phyloP scores from a whole-genome alignment of 2,113 vertebrate species.

The Ictalurus punctatus region DNA sequence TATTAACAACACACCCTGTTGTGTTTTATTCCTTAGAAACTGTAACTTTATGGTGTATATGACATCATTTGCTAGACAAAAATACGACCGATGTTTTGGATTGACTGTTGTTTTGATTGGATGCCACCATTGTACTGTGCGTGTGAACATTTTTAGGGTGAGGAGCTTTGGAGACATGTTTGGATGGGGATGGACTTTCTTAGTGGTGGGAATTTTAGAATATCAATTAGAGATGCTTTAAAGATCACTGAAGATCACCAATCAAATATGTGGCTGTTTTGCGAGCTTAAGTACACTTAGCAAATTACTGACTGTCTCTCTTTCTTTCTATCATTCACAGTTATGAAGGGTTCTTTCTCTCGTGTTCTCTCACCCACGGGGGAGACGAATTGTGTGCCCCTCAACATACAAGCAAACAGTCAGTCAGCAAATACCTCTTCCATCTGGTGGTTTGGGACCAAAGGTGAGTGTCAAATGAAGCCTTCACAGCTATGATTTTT shows the following conservation, averaged over 20 bases:
- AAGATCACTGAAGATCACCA: neutral
- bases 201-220: neutral
- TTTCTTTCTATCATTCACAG: conserved; percentile 64
- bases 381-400: conserved; percentile 88
- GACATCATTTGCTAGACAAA: neutral
- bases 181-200: neutral
- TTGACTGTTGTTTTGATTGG: neutral
- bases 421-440: conserved; percentile 93
- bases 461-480: conserved; percentile 75
- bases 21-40: neutral
- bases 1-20: neutral
- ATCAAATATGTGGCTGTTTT: no score
- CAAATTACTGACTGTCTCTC: neutral
- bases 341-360: conserved; percentile 96
- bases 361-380: conserved; percentile 92
- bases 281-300: no score
- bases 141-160: neutral
- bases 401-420: conserved; percentile 87
- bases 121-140: neutral
- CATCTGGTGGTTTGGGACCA: conserved; percentile 98
- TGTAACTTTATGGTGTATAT: neutral
- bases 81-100: neutral
- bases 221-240: neutral
- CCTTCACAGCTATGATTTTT: neutral
- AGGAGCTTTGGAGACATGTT: neutral